Conservation (phyloP, 1,140 invertebrate species). For the Drosophila ironensis region DNA sequence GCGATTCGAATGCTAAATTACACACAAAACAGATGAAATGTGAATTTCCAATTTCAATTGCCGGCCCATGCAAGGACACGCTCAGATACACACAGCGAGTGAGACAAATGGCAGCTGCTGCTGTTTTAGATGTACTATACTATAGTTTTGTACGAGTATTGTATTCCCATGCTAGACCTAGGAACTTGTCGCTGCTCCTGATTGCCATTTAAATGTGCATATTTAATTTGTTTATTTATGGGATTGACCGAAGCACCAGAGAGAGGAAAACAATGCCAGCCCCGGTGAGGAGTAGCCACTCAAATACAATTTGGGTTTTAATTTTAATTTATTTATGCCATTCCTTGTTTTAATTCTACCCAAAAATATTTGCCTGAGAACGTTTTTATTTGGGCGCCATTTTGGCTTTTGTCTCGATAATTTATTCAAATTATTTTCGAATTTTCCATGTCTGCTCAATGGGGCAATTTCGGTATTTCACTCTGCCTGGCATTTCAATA, state of each 20-base stretch:
- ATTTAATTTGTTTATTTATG: constrained; percentile 67
- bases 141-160: constrained; percentile 27
- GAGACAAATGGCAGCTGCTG: constrained; percentile 20
- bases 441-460: constrained; percentile 24
- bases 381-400: constrained; percentile 22
- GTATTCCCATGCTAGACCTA: constrained; percentile 25
- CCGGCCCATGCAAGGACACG: constrained; percentile 2
- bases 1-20: constrained; percentile 35
- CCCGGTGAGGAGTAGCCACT: constrained; percentile 4
- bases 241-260: constrained; percentile 11
- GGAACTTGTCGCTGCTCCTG: constrained; percentile 41
- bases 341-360: constrained; percentile 42
- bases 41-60: background rate
- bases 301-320: constrained; percentile 59
- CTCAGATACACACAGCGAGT: constrained; percentile 10
- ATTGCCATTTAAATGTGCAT: constrained; percentile 68
- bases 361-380: constrained; percentile 34
- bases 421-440: constrained; percentile 63
- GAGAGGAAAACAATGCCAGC: constrained; percentile 3
- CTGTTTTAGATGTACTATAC: constrained; percentile 33
- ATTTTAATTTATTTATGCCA: constrained; percentile 61
- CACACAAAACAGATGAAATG: constrained; percentile 39
- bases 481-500: constrained; percentile 10
- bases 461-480: constrained; percentile 10
- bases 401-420: constrained; percentile 57